Conservation (phyloP, 2,113 vertebrate genomes). For the Hylia prasina region DNA sequence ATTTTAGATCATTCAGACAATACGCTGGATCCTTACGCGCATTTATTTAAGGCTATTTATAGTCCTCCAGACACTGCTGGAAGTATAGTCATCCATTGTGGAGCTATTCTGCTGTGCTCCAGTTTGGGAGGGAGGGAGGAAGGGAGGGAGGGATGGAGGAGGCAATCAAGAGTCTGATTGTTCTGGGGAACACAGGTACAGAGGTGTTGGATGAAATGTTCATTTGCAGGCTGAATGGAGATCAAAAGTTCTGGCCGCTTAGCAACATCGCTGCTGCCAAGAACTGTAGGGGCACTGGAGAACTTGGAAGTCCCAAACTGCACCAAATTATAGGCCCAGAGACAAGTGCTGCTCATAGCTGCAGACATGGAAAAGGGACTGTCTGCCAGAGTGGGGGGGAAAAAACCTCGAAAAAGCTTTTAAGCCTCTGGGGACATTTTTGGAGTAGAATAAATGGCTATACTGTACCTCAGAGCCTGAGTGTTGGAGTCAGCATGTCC, state of each 20-base stretch:
- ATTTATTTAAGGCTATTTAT: slow-evolving; percentile 43
- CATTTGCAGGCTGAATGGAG: neutral
- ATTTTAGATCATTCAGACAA: slow-evolving; percentile 61
- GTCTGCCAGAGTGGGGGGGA: accelerated
- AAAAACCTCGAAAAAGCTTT: neutral
- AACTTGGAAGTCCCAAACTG: neutral
- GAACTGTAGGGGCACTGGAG: neutral
- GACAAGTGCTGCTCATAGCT: neutral
- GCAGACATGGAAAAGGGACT: neutral
- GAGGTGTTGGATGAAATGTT: slow-evolving; percentile 24
- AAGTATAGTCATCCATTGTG: slow-evolving; percentile 22
- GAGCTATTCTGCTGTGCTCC: neutral
- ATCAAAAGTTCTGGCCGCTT: neutral
- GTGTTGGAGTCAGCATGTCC: neutral
- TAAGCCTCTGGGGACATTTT: neutral
- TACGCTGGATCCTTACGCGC: neutral
- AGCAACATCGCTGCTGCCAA: neutral
- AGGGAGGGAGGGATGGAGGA: neutral
- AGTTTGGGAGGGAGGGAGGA: neutral
- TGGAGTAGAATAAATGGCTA: neutral
- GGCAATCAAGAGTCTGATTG: slow-evolving; percentile 34
- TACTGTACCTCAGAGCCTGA: neutral
- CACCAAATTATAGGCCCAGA: neutral
- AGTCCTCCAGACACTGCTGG: neutral
- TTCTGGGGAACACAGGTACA: slow-evolving; percentile 8